Evolutionary conservation across 2,888 invertebrate genomes (phyloP), one percentile per base, ranked within the genome.

Genomic region (Coenonympha arcania): DNA sequence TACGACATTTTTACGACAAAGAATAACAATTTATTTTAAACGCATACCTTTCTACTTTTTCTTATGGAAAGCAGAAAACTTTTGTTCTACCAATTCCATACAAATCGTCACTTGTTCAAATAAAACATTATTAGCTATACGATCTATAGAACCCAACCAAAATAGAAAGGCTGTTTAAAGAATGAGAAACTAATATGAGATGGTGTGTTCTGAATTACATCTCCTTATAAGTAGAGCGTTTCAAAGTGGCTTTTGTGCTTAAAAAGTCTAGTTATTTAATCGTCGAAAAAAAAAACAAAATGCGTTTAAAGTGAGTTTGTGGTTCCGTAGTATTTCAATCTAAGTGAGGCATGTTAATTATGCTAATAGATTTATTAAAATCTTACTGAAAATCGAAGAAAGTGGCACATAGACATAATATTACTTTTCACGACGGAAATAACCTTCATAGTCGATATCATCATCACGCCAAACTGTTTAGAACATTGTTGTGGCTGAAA

Each of bases 191-290:
- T 31, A 36, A 42, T 46, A 31, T 30, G 30, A 9, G 15, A 42
- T 34, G 39, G 11, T 6, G 37, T 22, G 26, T 49, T 41, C 34
- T 28, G 37, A 19, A 47, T 51, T 47, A 46, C 34, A 47, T 26
- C 36, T 42, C 51, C 50, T 50, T 50, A 50, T 46, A 46, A 30
- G 47, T 37, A 43, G 46, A 15, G 31, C 41, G 24, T 46, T 45
- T 45, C 31, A 45, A 45, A 45, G 36, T 28, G 19, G 22, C 44
- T 20, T 41, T 43, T 43, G 43, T 43, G 34, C n/a, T 41, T 40
- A 39, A 57, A 56, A 56, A 55, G 47, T 56, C 40, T 46, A 54
- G 39, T 39, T 18, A 42, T 50, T 50, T 50, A 57, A 52, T 55
- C 51, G 49, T 50, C 46, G 53, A 36, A 30, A 30, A 15, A 48